Evolutionary conservation across 2,797 vertebrate species (phyloP).

Genomic region (Siniperca obscura): DNA sequence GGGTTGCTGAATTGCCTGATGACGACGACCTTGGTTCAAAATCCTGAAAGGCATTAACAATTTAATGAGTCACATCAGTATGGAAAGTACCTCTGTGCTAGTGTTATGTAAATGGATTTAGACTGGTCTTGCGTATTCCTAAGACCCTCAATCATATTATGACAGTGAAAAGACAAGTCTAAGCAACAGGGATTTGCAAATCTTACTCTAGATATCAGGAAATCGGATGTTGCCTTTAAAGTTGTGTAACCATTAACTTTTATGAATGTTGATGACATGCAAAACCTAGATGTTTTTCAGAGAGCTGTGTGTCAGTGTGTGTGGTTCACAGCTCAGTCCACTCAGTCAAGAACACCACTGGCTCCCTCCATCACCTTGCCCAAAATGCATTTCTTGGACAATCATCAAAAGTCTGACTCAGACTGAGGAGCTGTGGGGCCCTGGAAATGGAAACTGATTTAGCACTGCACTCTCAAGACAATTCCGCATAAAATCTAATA

Average conservation of each 20-base stretch:
- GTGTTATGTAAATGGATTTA: slow-evolving; percentile 51
- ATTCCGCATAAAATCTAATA: slow-evolving; percentile 79
- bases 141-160: slow-evolving; percentile 43
- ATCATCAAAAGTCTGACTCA: slow-evolving; percentile 68
- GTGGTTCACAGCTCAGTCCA: slow-evolving; percentile 22
- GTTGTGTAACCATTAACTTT: slow-evolving; percentile 18
- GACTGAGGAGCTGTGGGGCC: slow-evolving; percentile 67
- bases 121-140: slow-evolving; percentile 28
- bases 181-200: slow-evolving; percentile 27
- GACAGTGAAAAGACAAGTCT: slow-evolving; percentile 25
- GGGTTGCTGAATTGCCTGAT: slow-evolving; percentile 55
- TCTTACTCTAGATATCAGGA: not conserved
- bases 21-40: slow-evolving; percentile 65
- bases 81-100: slow-evolving; percentile 36
- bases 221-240: slow-evolving; percentile 2
- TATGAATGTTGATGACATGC: not conserved
- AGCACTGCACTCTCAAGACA: slow-evolving; percentile 78
- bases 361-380: slow-evolving; percentile 57
- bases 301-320: not conserved
- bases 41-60: slow-evolving; percentile 62
- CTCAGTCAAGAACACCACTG: slow-evolving; percentile 25
- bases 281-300: not conserved
- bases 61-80: slow-evolving; percentile 66
- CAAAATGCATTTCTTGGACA: slow-evolving; percentile 69
- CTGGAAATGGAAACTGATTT: slow-evolving; percentile 82